A percentile compares a stretch with the other conserved stretches of the same genome.
Conservation (phyloP, 2,797 vertebrate species). For the Chloroceryle amazona region DNA sequence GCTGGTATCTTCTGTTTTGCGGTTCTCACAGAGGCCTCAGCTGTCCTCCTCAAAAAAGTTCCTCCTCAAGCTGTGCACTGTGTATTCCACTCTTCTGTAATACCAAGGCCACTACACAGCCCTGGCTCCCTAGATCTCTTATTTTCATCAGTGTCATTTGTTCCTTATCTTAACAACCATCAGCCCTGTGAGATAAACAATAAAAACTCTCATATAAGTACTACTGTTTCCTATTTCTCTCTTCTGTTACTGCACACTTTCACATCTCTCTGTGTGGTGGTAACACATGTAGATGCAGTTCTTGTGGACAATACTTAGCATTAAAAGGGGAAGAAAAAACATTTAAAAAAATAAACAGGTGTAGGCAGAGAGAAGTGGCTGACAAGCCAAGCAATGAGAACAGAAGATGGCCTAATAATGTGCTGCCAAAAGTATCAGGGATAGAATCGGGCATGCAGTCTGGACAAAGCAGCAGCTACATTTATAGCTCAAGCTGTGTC, state of each 20-base stretch:
- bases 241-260: neutral
- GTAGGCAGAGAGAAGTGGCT: neutral
- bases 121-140: neutral
- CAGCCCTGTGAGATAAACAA: neutral
- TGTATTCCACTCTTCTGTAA: neutral
- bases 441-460: neutral
- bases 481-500: neutral
- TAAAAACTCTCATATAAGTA: neutral
- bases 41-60: neutral
- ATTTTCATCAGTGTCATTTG: neutral
- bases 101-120: neutral
- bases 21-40: neutral
- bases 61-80: neutral
- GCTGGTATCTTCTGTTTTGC: neutral
- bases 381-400: neutral
- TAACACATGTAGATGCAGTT: neutral
- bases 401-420: fast-evolving
- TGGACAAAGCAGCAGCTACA: neutral
- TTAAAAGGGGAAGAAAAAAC: neutral
- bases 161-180: neutral
- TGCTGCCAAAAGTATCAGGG: neutral
- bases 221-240: neutral
- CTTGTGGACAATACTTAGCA: neutral
- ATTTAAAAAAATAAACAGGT: neutral
- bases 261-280: neutral